Evolutionary conservation across 2,888 invertebrate species (phyloP).

Genomic region (Andrena trimmerana): DNA sequence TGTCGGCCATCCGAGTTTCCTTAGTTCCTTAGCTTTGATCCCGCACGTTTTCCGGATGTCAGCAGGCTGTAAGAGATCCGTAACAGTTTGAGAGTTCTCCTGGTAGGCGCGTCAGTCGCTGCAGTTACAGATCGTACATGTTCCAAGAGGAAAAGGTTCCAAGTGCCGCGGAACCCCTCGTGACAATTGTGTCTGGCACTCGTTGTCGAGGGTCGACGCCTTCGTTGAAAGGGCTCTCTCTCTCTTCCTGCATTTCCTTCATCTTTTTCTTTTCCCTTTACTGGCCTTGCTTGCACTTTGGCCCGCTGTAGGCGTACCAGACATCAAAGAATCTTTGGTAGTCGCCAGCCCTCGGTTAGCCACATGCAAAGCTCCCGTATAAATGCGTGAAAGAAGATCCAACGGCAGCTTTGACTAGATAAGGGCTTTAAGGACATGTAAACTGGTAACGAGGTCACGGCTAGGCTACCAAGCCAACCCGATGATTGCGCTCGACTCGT

Average conservation of each 20-base stretch:
- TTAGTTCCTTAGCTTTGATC: constrained; percentile 64
- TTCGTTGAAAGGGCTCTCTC: constrained; percentile 77
- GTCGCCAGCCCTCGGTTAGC: constrained; percentile 51
- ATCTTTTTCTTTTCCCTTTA: constrained; percentile 43
- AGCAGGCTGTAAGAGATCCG: constrained; percentile 31
- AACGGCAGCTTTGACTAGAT: constrained; percentile 51
- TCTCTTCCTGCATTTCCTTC: constrained; percentile 44
- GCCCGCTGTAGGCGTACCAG: constrained; percentile 67
- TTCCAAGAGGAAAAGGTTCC: constrained; percentile 62
- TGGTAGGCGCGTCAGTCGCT: constrained; percentile 32
- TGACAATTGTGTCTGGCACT: constrained; percentile 83
- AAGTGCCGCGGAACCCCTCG: constrained; percentile 73
- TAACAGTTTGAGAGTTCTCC: constrained; percentile 55
- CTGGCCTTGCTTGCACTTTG: constrained; percentile 63
- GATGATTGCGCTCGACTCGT: not conserved
- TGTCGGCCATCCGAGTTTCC: constrained; percentile 49
- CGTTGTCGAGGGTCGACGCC: constrained; percentile 81
- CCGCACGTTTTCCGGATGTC: constrained; percentile 56
- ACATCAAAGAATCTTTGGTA: constrained; percentile 79
- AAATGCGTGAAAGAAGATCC: constrained; percentile 70
- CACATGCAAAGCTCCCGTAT: constrained; percentile 61
- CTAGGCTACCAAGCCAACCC: not conserved
- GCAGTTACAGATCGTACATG: constrained; percentile 55
- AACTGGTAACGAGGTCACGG: constrained; percentile 75
- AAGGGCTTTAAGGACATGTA: constrained; percentile 45